phyloP scores from a whole-genome alignment of 2,888 invertebrate species.

The Barypeithes pellucidus region DNA sequence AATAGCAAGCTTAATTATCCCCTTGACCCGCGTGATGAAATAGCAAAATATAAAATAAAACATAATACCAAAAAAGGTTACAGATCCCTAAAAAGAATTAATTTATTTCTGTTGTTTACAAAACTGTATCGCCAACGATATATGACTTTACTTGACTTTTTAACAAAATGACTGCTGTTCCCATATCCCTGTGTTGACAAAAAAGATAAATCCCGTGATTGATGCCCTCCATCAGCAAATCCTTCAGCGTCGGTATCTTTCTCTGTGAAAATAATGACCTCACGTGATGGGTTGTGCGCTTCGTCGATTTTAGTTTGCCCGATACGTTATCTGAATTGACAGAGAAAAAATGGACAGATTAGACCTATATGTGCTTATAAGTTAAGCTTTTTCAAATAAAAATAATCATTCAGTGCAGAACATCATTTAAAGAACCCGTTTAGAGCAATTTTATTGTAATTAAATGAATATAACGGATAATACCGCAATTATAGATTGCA shows the following conservation, averaged over 20 bases:
- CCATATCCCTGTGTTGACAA: conserved; percentile 44
- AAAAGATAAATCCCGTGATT: conserved; percentile 53
- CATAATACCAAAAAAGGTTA: conserved; percentile 2
- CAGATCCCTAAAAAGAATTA: conserved; percentile 5
- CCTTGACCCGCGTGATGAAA: no score
- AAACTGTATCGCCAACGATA: conserved; percentile 42
- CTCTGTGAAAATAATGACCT: conserved; percentile 47
- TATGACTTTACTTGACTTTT: conserved; percentile 35
- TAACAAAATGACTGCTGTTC: conserved; percentile 48
- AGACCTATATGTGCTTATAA: conserved; percentile 14
- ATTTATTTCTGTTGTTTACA: conserved; percentile 33
- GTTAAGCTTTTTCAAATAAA: conserved; percentile 15
- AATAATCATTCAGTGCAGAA: not conserved
- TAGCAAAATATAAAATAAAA: not conserved
- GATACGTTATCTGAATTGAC: conserved; percentile 47
- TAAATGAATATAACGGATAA: no score
- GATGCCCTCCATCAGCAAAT: conserved; percentile 49
- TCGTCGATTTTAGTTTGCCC: conserved; percentile 39
- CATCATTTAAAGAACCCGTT: no score
- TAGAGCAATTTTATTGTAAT: no score
- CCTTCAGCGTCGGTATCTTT: conserved; percentile 43
- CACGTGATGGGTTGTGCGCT: conserved; percentile 20
- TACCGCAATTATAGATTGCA: no score
- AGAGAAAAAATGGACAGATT: conserved; percentile 40
- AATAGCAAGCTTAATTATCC: no score